Base-by-base conservation (phyloP, 1,140 invertebrate species). In the Solenopsis invicta region DNA sequence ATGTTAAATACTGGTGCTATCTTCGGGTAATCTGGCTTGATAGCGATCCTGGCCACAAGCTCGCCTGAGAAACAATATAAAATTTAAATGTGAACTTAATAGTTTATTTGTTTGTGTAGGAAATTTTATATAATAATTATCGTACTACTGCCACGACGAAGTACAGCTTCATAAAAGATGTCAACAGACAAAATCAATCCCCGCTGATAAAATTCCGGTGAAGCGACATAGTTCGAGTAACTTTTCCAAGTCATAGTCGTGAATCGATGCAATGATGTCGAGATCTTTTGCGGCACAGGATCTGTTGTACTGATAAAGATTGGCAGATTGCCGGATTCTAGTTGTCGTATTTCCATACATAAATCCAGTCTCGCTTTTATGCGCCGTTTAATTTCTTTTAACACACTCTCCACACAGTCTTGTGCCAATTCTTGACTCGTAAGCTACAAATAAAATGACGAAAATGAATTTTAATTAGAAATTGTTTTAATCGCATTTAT, bases 1-100 rank as follows among this genome's bases (percentile, higher is more conserved):
- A 99, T 93, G 56, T 96, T 96, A 95, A 99, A 98, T 59, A 98
- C 93, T 6, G 98, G 98, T 18, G 97, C 96, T 66, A 96, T 96
- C 81, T 96, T 96, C 2, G 98, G 98, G 94, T 98, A 99, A 93
- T 98, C 97, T 88, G 97, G 97, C 64, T 97, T 97, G 29, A 99
- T 96, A 10, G 96, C 96, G 74, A 99, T 97, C 21, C 97, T 96
- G 64, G 98, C 97, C 18, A 97, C 96, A 84, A 99, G 94, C 93
- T 97, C 97, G 62, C 97, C 98, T 92, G 61, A 77, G 66, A 85
- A 75, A 76, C 37, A 84, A 80, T 81, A 41, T n/a, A 10, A 64
- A 71, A 80, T 61, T 16, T 24, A 41, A 82, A 37, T 16, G 13
- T 67, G 8, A 8, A 80, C 87, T 48, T 29, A 56, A 62, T 61